Conservation (phyloP, 2,797 vertebrate species). For the Trichosurus vulpecula region DNA sequence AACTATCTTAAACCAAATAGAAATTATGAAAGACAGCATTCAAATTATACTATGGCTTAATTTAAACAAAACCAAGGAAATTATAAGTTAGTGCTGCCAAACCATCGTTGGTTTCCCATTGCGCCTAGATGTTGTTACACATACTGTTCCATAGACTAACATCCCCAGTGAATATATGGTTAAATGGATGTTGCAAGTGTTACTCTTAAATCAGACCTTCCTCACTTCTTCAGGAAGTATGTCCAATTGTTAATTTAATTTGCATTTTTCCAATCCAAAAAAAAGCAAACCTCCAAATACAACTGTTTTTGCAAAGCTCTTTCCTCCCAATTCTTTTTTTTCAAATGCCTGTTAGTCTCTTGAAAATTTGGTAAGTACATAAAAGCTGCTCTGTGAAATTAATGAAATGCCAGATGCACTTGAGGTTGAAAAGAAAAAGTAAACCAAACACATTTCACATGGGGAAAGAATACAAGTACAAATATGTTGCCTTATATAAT, state of each 20-base stretch:
- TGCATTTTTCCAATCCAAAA: neutral
- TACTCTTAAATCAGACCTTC: conserved; percentile 29
- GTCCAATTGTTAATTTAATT: conserved; percentile 40
- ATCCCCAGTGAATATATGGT: conserved; percentile 16
- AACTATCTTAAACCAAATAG: conserved; percentile 35
- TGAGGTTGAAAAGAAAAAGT: conserved; percentile 16
- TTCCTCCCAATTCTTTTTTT: neutral
- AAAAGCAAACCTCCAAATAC: neutral
- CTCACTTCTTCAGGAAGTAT: conserved; percentile 16
- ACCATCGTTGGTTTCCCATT: neutral
- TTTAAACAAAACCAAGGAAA: conserved; percentile 47
- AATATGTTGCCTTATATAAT: neutral
- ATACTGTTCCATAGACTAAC: neutral
- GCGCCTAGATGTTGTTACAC: conserved; percentile 28
- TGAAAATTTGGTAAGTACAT: conserved; percentile 8
- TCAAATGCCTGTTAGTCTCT: conserved; percentile 23
- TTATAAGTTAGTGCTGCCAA: conserved; percentile 1
- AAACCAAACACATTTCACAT: conserved; percentile 27
- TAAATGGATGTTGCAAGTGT: conserved; percentile 30
- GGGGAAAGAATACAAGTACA: conserved; percentile 1
- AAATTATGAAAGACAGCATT: conserved; percentile 22
- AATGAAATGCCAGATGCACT: conserved; percentile 43
- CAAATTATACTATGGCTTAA: conserved; percentile 41
- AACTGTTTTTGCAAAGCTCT: conserved; percentile 27
- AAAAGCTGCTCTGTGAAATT: conserved; percentile 19